Conservation (phyloP, 2,888 invertebrate genomes). For the Muscina levida region DNA sequence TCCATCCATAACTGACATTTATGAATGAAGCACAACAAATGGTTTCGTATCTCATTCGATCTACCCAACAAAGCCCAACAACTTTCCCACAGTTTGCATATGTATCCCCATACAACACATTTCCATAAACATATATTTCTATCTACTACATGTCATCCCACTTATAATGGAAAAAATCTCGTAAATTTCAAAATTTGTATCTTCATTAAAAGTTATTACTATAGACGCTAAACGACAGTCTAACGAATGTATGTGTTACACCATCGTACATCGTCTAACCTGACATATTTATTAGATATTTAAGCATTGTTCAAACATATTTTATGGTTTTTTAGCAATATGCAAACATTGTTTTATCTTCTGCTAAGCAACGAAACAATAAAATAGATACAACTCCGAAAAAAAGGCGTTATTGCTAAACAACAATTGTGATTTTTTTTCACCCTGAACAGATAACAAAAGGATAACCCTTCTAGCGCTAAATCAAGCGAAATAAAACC, state of each 20-base stretch:
- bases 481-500: constrained; percentile 16
- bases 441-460: constrained; percentile 11
- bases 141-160: constrained; percentile 17
- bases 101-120: background rate
- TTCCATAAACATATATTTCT: background rate
- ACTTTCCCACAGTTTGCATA: constrained; percentile 28
- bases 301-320: constrained; percentile 47
- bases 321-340: constrained; percentile 57
- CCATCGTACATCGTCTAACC: background rate
- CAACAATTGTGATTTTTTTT: background rate
- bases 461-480: constrained; percentile 34
- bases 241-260: too few species aligned
- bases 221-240: too few species aligned
- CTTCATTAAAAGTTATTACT: background rate
- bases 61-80: too few species aligned
- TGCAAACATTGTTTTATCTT: constrained; percentile 28
- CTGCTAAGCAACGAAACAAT: background rate
- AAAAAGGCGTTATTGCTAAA: constrained; percentile 49
- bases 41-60: too few species aligned
- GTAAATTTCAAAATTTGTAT: constrained; percentile 9
- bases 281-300: constrained; percentile 48
- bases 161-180: constrained; percentile 31
- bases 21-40: too few species aligned
- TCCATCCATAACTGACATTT: too few species aligned
- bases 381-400: constrained; percentile 46